A percentile compares a stretch with the other conserved stretches of the same genome.
phyloP scores from a whole-genome alignment of 2,888 invertebrate genomes.

The Boloria selene region DNA sequence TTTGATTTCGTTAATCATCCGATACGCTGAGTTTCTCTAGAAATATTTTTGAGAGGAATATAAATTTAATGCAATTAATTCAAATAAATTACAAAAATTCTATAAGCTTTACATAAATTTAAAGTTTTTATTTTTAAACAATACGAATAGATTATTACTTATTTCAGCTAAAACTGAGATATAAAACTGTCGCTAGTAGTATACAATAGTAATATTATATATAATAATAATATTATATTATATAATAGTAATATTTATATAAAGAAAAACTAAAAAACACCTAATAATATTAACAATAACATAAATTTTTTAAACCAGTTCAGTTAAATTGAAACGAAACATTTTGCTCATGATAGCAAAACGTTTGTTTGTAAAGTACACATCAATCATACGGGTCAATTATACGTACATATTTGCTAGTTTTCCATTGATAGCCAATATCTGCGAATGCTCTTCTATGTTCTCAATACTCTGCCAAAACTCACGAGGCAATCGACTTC shows the following conservation, averaged over 20 bases:
- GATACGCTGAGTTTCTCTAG: slow-evolving; percentile 11
- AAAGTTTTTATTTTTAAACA: too few species aligned
- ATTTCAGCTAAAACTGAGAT: too few species aligned
- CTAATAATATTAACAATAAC: too few species aligned
- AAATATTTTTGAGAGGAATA: slow-evolving; percentile 4
- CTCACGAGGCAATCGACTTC: slow-evolving; percentile 7
- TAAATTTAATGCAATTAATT: not conserved
- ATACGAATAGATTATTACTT: too few species aligned
- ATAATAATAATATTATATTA: too few species aligned
- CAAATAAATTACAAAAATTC: slow-evolving; percentile 9
- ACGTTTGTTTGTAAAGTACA: slow-evolving; percentile 18
- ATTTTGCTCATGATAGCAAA: not conserved
- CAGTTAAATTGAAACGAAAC: not conserved
- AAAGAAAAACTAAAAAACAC: too few species aligned
- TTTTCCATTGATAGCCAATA: slow-evolving; percentile 10
- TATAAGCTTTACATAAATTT: not conserved
- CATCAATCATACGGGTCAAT: slow-evolving; percentile 13
- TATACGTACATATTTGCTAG: slow-evolving; percentile 18
- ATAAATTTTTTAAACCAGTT: too few species aligned
- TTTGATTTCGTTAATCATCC: slow-evolving; percentile 19
- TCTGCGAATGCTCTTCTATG: slow-evolving; percentile 20
- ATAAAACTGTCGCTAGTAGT: too few species aligned
- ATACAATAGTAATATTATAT: too few species aligned
- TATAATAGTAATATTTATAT: too few species aligned
- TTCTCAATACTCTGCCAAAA: slow-evolving; percentile 15